Evolutionary conservation across 1,140 invertebrate genomes (phyloP).

Genomic region (Pogonognathellus flavescens): DNA sequence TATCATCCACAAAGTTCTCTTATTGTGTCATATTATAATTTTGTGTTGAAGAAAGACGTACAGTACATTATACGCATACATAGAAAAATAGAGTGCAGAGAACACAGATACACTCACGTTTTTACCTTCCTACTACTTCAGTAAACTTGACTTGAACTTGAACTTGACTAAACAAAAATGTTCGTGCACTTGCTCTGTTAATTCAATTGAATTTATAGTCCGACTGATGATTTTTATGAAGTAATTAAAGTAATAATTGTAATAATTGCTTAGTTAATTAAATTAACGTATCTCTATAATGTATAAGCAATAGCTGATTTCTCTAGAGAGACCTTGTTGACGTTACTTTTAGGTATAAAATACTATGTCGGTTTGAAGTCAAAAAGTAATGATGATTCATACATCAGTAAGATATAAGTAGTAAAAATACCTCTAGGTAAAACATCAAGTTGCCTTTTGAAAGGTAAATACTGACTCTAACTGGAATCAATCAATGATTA

Average conservation of each 20-base stretch:
- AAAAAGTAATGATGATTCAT: too few relatives aligned
- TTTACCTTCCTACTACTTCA: constrained; percentile 45
- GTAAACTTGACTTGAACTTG: constrained; percentile 19
- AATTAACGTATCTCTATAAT: constrained; percentile 24
- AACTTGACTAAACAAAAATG: neutral
- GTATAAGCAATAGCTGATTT: too few relatives aligned
- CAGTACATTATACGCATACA: neutral
- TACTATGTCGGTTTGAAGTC: too few relatives aligned
- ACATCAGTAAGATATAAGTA: neutral
- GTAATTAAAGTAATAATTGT: constrained; percentile 16
- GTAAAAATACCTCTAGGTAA: neutral
- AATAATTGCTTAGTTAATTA: constrained; percentile 1
- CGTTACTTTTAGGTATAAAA: too few relatives aligned
- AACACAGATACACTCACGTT: neutral
- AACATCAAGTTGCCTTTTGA: too few relatives aligned
- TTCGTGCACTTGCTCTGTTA: constrained; percentile 22
- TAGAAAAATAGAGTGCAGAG: constrained; percentile 2
- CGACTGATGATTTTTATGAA: constrained; percentile 42
- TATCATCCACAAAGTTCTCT: neutral
- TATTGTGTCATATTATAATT: constrained; percentile 22
- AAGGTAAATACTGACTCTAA: too few relatives aligned
- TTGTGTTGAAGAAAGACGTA: constrained; percentile 1
- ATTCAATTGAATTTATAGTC: constrained; percentile 43
- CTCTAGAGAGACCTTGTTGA: too few relatives aligned
- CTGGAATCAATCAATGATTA: too few relatives aligned